Evolutionary conservation across 2,113 vertebrate genomes (phyloP).

Genomic region (Crotalus helleri): DNA sequence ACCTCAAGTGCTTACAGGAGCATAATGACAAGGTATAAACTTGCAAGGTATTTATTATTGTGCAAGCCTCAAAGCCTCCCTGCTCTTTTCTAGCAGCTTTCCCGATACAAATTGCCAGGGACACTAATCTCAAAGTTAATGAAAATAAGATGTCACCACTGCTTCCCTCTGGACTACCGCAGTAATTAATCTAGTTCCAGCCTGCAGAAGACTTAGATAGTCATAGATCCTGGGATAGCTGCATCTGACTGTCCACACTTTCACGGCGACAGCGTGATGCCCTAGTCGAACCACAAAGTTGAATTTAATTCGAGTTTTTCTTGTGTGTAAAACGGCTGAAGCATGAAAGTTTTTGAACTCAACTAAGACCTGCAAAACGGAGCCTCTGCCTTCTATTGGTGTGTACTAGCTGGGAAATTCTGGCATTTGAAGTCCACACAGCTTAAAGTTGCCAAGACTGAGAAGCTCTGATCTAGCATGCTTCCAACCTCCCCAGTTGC

Average conservation of each 20-base stretch:
- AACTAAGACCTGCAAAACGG: not conserved
- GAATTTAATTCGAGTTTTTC: not conserved
- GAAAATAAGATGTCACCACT: slow-evolving; percentile 2
- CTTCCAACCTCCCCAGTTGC: not conserved
- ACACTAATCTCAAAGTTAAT: not conserved
- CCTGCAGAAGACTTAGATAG: not conserved
- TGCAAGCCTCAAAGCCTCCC: not conserved
- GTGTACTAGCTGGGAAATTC: not conserved
- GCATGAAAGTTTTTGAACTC: not conserved
- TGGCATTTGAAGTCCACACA: not conserved
- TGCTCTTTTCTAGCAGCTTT: not conserved
- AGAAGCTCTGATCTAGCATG: not conserved
- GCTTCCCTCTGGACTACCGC: slow-evolving; percentile 14
- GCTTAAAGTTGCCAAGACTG: not conserved
- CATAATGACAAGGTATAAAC: not conserved
- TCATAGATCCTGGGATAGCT: not conserved
- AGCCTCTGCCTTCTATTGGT: not conserved
- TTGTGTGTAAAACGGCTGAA: not conserved
- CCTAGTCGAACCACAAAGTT: not conserved
- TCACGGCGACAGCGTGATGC: not conserved
- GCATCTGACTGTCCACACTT: not conserved
- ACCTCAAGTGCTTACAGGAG: not conserved
- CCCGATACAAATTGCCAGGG: not conserved
- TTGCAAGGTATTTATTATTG: not conserved
- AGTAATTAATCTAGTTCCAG: slow-evolving; percentile 5